Conservation (phyloP, 2,888 invertebrate species). For the Brachylomia viminalis region DNA sequence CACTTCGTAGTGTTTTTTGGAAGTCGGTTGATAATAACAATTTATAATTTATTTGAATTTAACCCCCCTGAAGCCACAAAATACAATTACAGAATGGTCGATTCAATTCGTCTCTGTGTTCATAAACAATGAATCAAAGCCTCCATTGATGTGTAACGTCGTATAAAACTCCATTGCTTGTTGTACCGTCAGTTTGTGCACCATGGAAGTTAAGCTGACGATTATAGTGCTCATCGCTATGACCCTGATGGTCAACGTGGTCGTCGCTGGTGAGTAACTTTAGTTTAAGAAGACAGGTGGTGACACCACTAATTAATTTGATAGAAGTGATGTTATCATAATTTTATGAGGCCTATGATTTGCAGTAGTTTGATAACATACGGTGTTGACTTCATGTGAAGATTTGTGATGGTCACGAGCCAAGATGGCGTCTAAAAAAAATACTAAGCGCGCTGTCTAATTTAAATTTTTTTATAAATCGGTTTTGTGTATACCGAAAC, state of each 20-base stretch:
- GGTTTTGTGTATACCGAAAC: neutral
- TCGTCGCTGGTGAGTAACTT: slow-evolving; percentile 78
- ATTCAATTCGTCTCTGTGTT: slow-evolving; percentile 73
- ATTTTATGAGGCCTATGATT: neutral
- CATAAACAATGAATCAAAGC: slow-evolving; percentile 74
- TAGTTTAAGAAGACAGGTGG: slow-evolving; percentile 6
- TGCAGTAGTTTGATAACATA: neutral
- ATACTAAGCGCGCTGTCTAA: neutral
- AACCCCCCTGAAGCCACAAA: no score
- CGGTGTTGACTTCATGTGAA: neutral
- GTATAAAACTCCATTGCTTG: slow-evolving; percentile 74
- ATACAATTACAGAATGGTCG: no score
- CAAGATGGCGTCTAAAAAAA: neutral
- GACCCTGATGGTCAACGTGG: slow-evolving; percentile 63
- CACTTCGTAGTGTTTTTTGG: no score
- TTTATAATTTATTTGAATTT: no score
- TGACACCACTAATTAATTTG: neutral
- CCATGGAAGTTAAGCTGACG: slow-evolving; percentile 75
- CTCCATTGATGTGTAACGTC: slow-evolving; percentile 73
- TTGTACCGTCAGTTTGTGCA: slow-evolving; percentile 46
- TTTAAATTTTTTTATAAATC: neutral
- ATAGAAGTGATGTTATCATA: neutral
- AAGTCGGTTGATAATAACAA: no score
- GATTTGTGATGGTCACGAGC: neutral
- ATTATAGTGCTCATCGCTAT: slow-evolving; percentile 69